Conservation (phyloP, 1,140 invertebrate genomes). For the Lutraria rhynchaena region DNA sequence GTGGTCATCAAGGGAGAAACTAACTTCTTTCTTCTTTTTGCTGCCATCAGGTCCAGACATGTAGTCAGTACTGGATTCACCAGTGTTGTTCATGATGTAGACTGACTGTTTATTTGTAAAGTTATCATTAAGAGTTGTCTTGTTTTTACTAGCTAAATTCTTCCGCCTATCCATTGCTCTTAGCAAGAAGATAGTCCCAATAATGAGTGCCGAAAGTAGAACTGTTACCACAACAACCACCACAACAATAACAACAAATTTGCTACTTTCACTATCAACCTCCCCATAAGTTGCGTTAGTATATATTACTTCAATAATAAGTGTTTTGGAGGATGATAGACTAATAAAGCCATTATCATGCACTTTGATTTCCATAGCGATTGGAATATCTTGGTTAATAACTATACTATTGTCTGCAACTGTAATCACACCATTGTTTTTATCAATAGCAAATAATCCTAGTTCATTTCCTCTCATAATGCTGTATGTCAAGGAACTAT, state of each 20-base stretch:
- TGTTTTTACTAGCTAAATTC: not conserved
- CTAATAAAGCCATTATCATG: constrained; percentile 33
- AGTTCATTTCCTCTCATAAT: constrained; percentile 90
- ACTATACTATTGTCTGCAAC: constrained; percentile 26
- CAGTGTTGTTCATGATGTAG: constrained; percentile 45
- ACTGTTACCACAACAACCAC: constrained; percentile 47
- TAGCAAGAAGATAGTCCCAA: constrained; percentile 46
- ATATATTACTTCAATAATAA: constrained; percentile 35
- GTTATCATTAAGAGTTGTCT: not conserved
- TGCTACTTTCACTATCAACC: constrained; percentile 6
- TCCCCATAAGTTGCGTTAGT: constrained; percentile 37
- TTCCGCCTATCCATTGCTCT: constrained; percentile 38
- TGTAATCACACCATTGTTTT: constrained; percentile 36
- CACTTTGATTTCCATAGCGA: constrained; percentile 47
- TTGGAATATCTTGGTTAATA: constrained; percentile 33
- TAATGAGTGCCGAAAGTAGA: constrained; percentile 36
- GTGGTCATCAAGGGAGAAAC: constrained; percentile 65
- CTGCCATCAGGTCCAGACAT: constrained; percentile 3
- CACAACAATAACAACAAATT: constrained; percentile 53
- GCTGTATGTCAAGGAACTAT: constrained; percentile 85
- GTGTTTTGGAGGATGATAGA: constrained; percentile 18
- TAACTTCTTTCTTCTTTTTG: constrained; percentile 70
- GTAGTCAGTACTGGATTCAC: constrained; percentile 47
- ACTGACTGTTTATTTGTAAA: constrained; percentile 28
- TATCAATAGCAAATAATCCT: constrained; percentile 53